A percentile compares a stretch with the other conserved stretches of the same genome.
phyloP scores from a whole-genome alignment of 1,140 invertebrate genomes.

The Pseudobourletiella spinata region DNA sequence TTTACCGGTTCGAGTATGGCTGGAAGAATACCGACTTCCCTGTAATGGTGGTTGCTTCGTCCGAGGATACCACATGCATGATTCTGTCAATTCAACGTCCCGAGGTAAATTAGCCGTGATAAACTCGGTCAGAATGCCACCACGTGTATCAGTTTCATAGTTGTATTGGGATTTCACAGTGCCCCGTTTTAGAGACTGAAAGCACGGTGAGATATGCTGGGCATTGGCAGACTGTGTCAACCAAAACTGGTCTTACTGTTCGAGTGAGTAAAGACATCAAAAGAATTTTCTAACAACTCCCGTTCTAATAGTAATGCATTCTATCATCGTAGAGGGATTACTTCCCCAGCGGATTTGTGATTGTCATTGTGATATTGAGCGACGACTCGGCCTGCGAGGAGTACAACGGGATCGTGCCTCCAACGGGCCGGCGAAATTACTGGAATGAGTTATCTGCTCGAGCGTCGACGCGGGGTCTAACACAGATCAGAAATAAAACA shows the following conservation, averaged over 20 bases:
- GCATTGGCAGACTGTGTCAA: slow-evolving; percentile 48
- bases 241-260: slow-evolving; percentile 44
- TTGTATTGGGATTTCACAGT: too few species aligned
- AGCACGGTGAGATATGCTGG: slow-evolving; percentile 44
- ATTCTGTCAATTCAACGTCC: slow-evolving; percentile 25
- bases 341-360: slow-evolving; percentile 43
- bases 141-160: too few species aligned
- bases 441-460: background rate
- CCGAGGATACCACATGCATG: slow-evolving; percentile 12
- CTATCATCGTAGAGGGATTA: slow-evolving; percentile 40
- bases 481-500: background rate
- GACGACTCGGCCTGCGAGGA: slow-evolving; percentile 41
- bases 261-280: slow-evolving; percentile 39
- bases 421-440: background rate
- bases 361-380: slow-evolving; percentile 44
- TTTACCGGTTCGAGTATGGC: slow-evolving; percentile 46
- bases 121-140: too few species aligned
- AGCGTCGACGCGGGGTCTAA: background rate
- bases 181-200: slow-evolving; percentile 47
- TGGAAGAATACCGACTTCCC: background rate
- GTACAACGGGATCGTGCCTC: slow-evolving; percentile 28
- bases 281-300: too few species aligned
- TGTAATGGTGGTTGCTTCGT: slow-evolving; percentile 5
- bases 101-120: too few species aligned
- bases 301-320: too few species aligned